phyloP scores from a whole-genome alignment of 2,888 invertebrate genomes.

The Ctenicera cuprea region DNA sequence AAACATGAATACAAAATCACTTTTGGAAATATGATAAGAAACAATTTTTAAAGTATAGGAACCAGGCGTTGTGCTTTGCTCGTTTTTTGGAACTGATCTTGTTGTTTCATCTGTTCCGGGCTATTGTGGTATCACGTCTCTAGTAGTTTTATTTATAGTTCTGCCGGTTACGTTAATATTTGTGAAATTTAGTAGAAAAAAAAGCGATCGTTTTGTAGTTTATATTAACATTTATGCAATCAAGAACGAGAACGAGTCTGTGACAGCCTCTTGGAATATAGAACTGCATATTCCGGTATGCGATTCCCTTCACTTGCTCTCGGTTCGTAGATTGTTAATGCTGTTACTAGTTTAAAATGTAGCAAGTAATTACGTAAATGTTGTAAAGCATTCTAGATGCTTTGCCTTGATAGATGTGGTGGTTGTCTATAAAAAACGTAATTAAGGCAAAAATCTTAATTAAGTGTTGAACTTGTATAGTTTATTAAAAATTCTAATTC shows the following conservation, averaged over 20 bases:
- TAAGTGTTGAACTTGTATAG: constrained; percentile 4
- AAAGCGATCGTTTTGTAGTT: constrained; percentile 11
- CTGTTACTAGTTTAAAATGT: constrained; percentile 26
- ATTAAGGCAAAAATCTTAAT: constrained; percentile 6
- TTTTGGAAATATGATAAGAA: no score
- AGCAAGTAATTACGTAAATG: constrained; percentile 31
- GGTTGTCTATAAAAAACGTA: constrained; percentile 15
- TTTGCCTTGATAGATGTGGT: constrained; percentile 19
- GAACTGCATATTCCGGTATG: constrained; percentile 31
- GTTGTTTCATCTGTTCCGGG: background rate
- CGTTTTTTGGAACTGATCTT: background rate
- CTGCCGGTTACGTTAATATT: constrained; percentile 11
- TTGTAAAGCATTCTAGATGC: constrained; percentile 24
- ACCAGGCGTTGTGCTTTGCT: no score
- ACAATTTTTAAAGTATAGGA: no score
- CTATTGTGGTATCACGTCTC: background rate
- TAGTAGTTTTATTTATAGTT: background rate
- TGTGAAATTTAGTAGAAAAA: constrained; percentile 21
- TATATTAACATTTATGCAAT: constrained; percentile 28
- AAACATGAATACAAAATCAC: no score
- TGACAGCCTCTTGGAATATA: constrained; percentile 29
- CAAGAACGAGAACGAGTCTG: constrained; percentile 29
- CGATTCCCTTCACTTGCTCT: constrained; percentile 32
- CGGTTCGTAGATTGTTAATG: constrained; percentile 24
- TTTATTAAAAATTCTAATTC: background rate